Conservation (phyloP, 2,113 vertebrate species). For the Dasypus novemcinctus region DNA sequence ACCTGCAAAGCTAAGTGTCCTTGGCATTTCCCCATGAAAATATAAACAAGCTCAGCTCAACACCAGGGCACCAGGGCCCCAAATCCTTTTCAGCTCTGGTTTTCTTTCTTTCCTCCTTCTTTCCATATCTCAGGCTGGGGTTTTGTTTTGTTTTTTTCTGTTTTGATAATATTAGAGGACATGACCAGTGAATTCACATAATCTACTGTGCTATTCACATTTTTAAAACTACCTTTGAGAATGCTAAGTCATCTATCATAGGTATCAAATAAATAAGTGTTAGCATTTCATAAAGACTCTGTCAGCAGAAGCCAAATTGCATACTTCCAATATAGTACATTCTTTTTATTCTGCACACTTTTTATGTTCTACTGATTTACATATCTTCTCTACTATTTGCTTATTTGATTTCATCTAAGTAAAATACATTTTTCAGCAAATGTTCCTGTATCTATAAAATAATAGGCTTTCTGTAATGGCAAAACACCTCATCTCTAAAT, state of each 20-base stretch:
- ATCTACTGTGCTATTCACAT: not conserved
- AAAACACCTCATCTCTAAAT: constrained; percentile 57
- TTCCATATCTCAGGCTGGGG: not conserved
- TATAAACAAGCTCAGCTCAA: accelerated
- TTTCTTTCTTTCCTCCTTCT: not conserved
- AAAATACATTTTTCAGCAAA: constrained; percentile 78
- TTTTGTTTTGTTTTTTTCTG: not conserved
- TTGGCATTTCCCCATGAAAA: not conserved
- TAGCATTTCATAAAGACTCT: constrained; percentile 53
- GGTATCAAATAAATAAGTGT: constrained; percentile 48
- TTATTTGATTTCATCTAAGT: constrained; percentile 82
- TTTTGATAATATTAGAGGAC: not conserved
- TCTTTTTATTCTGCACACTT: not conserved
- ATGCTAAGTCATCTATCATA: constrained; percentile 14
- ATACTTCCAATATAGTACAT: not conserved
- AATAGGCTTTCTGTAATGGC: constrained; percentile 55
- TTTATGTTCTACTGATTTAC: constrained; percentile 66
- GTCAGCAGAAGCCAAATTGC: constrained; percentile 53
- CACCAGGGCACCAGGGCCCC: not conserved
- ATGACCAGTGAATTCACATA: not conserved
- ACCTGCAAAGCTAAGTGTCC: accelerated
- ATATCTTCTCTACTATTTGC: constrained; percentile 79
- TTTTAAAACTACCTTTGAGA: constrained; percentile 46
- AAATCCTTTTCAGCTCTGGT: not conserved
- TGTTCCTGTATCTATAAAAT: constrained; percentile 73